Base-by-base conservation (phyloP, 2,888 invertebrate species). In the Eristalis pertinax region DNA sequence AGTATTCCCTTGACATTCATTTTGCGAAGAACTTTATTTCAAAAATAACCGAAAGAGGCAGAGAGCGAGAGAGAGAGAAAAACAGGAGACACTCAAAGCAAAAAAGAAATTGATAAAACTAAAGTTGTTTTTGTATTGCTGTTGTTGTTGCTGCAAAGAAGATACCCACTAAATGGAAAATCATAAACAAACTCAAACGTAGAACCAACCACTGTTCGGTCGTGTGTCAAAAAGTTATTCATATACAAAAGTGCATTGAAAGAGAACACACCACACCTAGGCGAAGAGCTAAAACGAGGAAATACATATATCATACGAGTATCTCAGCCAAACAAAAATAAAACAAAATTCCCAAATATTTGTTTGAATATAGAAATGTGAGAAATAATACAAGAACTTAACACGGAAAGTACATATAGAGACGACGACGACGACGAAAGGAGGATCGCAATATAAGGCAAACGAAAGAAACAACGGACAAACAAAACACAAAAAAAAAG, bases 211-310 rank as follows among this genome's bases (percentile, higher is more conserved):
- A 29, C 76, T 67, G 50, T 43, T 19, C 19, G 50, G 50, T 50
- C 50, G 50, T 50, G 24, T 35, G 65, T 65, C 65, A 72, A 73
- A 68, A 84, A 80, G 38, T 81, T 73, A 67, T 70, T 85, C 76
- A 85, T 67, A 85, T 74, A 64, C 68, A 85, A 85, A 77, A 85
- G 68, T 82, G 85, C 85, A 85, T 82, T 69, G 81, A 69, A 81
- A 82, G 81, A 85, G 85, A 85, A 85, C 77, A 81, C 85, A 85
- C 26, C 77, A 81, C 85, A 85, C n/a, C 77, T 60, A 41, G 65
- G 64, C 26, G 13, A 68, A 60, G 63, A 68, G 35, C 35, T 11
- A 11, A 38, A 38, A 32, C 32, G 32, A 32, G 32, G 32, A 32
- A 32, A 32, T 5, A 32, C 32, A 32, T 4, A 29, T n/a, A 29